Conservation (phyloP, 2,113 vertebrate genomes). For the Columbina picui region DNA sequence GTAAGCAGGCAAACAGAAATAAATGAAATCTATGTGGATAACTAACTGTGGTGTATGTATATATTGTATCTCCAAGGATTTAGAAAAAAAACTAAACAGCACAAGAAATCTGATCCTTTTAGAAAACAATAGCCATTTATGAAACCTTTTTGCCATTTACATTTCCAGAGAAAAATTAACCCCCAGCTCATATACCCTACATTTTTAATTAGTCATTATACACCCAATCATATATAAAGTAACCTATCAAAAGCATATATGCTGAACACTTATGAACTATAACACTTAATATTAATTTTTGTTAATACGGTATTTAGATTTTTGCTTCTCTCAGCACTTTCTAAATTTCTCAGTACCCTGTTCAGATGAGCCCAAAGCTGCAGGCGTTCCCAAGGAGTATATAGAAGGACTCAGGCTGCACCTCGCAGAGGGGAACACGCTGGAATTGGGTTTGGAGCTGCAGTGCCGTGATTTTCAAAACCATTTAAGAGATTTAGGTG, state of each 20-base stretch:
- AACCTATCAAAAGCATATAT: background rate
- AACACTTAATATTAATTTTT: background rate
- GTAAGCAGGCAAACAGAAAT: slow-evolving; percentile 49
- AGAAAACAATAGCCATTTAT: background rate
- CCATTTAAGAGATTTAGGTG: background rate
- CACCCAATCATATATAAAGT: background rate
- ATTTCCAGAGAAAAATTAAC: background rate
- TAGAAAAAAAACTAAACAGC: background rate
- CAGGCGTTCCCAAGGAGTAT: background rate
- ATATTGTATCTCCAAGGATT: slow-evolving; percentile 8
- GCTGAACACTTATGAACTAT: background rate
- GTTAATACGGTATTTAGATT: background rate
- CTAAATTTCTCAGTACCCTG: background rate
- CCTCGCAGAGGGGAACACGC: background rate
- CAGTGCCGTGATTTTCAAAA: background rate
- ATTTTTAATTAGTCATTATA: background rate
- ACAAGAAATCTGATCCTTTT: background rate
- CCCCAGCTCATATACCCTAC: background rate
- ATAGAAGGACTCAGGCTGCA: background rate
- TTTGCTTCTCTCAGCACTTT: background rate
- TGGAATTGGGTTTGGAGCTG: background rate
- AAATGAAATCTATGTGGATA: slow-evolving; percentile 4
- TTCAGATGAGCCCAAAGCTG: background rate
- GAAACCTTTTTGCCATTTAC: background rate
- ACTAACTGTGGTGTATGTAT: background rate